A percentile compares a stretch with the other conserved stretches of the same genome.
phyloP scores from a whole-genome alignment of 2,888 invertebrate genomes.

The Tyria jacobaeae region DNA sequence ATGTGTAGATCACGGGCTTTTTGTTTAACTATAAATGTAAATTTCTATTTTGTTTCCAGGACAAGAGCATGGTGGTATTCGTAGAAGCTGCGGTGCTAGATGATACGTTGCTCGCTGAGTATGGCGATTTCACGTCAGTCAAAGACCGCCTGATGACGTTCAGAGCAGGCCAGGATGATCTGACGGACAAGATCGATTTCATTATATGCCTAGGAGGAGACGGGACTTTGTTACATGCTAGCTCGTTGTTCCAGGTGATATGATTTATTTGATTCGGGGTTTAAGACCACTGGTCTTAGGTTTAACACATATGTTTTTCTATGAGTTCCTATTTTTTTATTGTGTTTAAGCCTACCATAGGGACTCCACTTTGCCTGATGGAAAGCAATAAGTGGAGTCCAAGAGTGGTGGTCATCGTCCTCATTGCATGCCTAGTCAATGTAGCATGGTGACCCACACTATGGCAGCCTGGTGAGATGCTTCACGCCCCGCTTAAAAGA shows the following conservation, averaged over 20 bases:
- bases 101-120: conserved; percentile 91
- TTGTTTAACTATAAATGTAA: neutral
- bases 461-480: too few species aligned
- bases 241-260: conserved; percentile 92
- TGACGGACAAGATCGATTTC: conserved; percentile 98
- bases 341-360: too few species aligned
- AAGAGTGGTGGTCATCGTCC: too few species aligned
- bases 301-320: neutral
- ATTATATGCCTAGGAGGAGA: conserved; percentile 98
- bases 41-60: conserved; percentile 85
- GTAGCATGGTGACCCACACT: too few species aligned
- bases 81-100: conserved; percentile 96
- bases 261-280: neutral
- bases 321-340: too few species aligned
- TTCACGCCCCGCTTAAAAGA: too few species aligned
- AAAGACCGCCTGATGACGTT: conserved; percentile 95
- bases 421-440: too few species aligned
- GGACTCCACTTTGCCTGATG: too few species aligned
- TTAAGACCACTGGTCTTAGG: neutral
- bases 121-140: conserved; percentile 91
- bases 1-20: too few species aligned
- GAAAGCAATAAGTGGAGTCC: too few species aligned
- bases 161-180: conserved; percentile 96
- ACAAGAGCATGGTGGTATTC: conserved; percentile 98
- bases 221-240: conserved; percentile 98